Conservation (phyloP, 2,113 vertebrate species). For the Marmota monax region DNA sequence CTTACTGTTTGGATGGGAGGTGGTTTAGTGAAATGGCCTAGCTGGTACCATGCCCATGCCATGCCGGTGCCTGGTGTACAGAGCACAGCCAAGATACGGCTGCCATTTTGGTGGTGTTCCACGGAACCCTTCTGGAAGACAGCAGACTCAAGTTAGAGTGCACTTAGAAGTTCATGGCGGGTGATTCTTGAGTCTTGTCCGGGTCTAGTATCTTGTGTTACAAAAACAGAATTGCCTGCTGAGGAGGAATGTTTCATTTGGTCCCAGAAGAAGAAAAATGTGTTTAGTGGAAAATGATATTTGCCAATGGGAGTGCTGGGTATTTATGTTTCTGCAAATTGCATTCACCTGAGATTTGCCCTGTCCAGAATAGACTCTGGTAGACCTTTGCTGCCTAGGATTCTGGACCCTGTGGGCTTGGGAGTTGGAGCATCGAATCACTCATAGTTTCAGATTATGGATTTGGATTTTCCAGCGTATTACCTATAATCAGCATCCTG, state of each 20-base stretch:
- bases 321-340: slow-evolving; percentile 51
- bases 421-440: not conserved
- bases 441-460: not conserved
- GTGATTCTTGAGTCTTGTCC: not conserved
- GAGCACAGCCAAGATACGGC: rapidly evolving
- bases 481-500: not conserved
- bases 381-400: not conserved
- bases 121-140: too few relatives aligned
- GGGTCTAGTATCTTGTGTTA: not conserved
- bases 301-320: not conserved
- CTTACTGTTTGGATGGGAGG: not conserved
- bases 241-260: slow-evolving; percentile 42
- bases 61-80: rapidly evolving
- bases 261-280: slow-evolving; percentile 39
- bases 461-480: not conserved
- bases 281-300: slow-evolving; percentile 57
- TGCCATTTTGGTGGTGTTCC: not conserved
- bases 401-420: not conserved
- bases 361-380: not conserved
- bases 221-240: not conserved
- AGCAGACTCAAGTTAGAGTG: too few relatives aligned
- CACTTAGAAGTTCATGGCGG: not conserved
- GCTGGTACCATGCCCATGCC: not conserved
- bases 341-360: slow-evolving; percentile 26
- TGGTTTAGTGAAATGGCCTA: rapidly evolving